phyloP scores from a whole-genome alignment of 2,888 invertebrate genomes.

The Amiota communis region DNA sequence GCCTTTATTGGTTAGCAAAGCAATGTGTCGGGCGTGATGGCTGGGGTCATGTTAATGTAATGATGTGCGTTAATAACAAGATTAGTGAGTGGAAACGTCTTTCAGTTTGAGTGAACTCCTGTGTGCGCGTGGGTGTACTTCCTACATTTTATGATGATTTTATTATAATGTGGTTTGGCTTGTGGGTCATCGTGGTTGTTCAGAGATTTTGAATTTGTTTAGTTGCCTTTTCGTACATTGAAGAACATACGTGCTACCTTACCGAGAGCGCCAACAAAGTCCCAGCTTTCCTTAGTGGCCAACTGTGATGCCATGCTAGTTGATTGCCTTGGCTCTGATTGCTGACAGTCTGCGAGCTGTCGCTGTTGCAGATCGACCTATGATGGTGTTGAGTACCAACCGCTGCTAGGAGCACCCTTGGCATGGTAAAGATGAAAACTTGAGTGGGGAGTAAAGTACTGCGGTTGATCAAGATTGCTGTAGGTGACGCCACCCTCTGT shows the following conservation, averaged over 20 bases:
- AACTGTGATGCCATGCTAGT: conserved; percentile 22
- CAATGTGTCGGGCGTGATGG: neutral
- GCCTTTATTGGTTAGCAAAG: neutral
- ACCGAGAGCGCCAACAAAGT: conserved; percentile 67
- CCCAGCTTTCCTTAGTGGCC: conserved; percentile 58
- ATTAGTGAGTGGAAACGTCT: conserved; percentile 37
- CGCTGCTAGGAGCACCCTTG: conserved; percentile 80
- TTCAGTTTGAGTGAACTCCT: neutral
- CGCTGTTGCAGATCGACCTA: conserved; percentile 72
- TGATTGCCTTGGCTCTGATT: conserved; percentile 37
- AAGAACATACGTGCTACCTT: conserved; percentile 69
- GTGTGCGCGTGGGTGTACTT: neutral
- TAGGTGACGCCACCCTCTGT: conserved; percentile 80
- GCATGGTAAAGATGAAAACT: conserved; percentile 86
- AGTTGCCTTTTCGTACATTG: conserved; percentile 62
- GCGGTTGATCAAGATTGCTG: conserved; percentile 82
- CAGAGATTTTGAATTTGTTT: neutral
- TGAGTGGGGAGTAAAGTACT: conserved; percentile 87
- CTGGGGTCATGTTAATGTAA: conserved; percentile 32
- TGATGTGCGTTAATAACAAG: conserved; percentile 37
- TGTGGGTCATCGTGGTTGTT: neutral
- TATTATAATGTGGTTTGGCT: conserved; percentile 39
- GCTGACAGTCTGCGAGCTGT: conserved; percentile 22
- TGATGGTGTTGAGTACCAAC: conserved; percentile 87
- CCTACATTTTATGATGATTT: conserved; percentile 38